Evolutionary conservation across 1,140 invertebrate species (phyloP).

Genomic region (Pseudomyrmex concolor): DNA sequence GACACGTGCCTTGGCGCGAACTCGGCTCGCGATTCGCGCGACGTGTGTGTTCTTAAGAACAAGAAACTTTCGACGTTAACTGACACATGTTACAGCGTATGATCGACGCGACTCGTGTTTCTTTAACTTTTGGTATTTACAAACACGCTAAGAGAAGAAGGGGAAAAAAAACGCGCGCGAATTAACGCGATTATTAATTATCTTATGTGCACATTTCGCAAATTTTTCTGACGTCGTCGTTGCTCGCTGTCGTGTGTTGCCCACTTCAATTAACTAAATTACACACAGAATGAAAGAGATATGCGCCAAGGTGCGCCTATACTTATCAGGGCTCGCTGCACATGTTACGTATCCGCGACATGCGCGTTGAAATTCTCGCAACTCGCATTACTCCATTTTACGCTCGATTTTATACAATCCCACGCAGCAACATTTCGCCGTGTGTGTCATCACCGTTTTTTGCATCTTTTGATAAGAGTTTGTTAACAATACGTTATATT

Average conservation of each 20-base stretch:
- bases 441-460: too few relatives aligned
- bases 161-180: not conserved
- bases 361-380: constrained; percentile 34
- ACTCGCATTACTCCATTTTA: constrained; percentile 14
- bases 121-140: too few relatives aligned
- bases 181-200: constrained; percentile 9
- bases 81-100: too few relatives aligned
- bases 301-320: constrained; percentile 35
- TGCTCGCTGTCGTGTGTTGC: not conserved
- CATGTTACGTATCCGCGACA: not conserved
- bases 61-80: too few relatives aligned
- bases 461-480: not conserved
- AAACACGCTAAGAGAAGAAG: too few relatives aligned
- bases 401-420: too few relatives aligned
- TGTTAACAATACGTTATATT: constrained; percentile 1
- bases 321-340: not conserved
- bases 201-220: constrained; percentile 2
- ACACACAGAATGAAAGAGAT: not conserved
- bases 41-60: too few relatives aligned
- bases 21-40: too few relatives aligned
- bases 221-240: constrained; percentile 30
- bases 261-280: constrained; percentile 57
- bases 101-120: too few relatives aligned
- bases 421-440: too few relatives aligned
- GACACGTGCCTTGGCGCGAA: too few relatives aligned